Evolutionary conservation across 2,797 vertebrate species (phyloP).

Genomic region (Eospalax fontanierii): DNA sequence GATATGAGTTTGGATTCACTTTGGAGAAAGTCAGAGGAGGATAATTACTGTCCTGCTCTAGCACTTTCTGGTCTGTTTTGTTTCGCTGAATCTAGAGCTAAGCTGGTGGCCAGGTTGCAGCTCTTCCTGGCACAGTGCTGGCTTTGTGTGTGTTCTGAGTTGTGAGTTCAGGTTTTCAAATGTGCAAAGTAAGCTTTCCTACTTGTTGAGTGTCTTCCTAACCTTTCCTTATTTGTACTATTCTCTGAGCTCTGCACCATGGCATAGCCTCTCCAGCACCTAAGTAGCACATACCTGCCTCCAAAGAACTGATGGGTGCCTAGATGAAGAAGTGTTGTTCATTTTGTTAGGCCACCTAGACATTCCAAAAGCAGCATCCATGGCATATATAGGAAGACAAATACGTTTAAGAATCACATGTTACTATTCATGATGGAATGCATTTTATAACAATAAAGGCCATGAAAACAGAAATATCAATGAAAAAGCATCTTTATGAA

Average conservation of each 20-base stretch:
- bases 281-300: not conserved
- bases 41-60: not conserved
- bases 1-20: not conserved
- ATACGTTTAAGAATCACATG: no score
- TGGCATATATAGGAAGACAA: not conserved
- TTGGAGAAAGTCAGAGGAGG: not conserved
- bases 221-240: not conserved
- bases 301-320: not conserved
- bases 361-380: not conserved
- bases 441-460: not conserved
- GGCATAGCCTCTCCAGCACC: accelerated
- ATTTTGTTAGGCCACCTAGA: not conserved
- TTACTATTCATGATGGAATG: not conserved
- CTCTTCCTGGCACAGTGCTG: no score
- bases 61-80: not conserved
- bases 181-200: not conserved
- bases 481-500: not conserved
- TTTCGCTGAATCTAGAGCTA: not conserved
- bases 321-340: not conserved
- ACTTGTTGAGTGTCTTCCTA: not conserved
- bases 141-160: not conserved
- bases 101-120: not conserved
- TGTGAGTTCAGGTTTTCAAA: not conserved
- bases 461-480: not conserved
- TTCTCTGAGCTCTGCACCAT: not conserved